Evolutionary conservation across 1,140 invertebrate species (phyloP), one percentile per base, ranked within the genome.

Genomic region (Rhagoletis pomonella): DNA sequence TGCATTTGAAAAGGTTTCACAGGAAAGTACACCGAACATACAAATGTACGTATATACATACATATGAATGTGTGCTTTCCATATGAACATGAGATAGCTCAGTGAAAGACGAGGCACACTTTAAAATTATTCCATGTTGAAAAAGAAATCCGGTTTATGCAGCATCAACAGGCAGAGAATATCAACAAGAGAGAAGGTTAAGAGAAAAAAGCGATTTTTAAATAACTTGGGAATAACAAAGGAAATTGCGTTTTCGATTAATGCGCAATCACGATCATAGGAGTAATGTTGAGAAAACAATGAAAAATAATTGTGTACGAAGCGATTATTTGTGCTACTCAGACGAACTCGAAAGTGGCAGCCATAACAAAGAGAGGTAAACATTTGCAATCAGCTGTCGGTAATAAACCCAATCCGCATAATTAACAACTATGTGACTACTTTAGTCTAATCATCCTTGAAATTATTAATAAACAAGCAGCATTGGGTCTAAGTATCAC

Each of bases 91-190:
- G 44, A 29, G 42, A 4, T 44, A 5, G n/a, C n/a, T n/a, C n/a
- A n/a, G n/a, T n/a, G n/a, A n/a, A n/a, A n/a, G n/a, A n/a, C n/a
- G n/a, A n/a, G n/a, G n/a, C n/a, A n/a, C n/a, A n/a, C n/a, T n/a
- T n/a, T 7, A 12, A 39, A 73, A n/a, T 73, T 17, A 47, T 73
- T 50, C 3, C 12, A 47, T 50, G 69, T 42, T 73, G 69, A n/a
- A 42, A 73, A 73, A 47, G 44, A 73, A 73, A 73, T 73, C 69
- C 17, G 69, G 39, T 73, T 14, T 50, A n/a, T 50, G n/a, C n/a
- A n/a, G n/a, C n/a, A n/a, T n/a, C n/a, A n/a, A n/a, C n/a, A n/a
- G n/a, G 44, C 69, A 73, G 17, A 14, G 17, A 14, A 14, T 14
- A 73, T 29, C 2, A 67, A 39, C 44, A 73, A 73, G 5, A 73